A percentile compares a stretch with the other conserved stretches of the same genome.
phyloP scores from a whole-genome alignment of 2,888 invertebrate genomes.

The Nezara viridula region DNA sequence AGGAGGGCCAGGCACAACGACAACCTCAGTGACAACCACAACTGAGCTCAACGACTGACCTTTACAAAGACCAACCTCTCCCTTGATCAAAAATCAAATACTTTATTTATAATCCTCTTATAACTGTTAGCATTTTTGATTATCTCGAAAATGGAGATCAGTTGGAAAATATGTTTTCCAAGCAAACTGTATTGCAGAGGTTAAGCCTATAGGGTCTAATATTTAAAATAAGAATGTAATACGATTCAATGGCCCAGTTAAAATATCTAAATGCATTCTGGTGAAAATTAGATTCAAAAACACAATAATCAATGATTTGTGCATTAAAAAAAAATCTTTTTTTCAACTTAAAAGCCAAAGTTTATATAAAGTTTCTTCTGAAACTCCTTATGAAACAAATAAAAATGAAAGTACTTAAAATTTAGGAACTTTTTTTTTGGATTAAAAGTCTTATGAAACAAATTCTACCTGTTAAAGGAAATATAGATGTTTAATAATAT shows the following conservation, averaged over 20 bases:
- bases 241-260: background rate
- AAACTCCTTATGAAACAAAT: background rate
- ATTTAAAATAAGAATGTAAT: constrained; percentile 6
- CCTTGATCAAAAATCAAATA: constrained; percentile 47
- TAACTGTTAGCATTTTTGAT: background rate
- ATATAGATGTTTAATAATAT: background rate
- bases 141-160: background rate
- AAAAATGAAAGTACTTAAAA: background rate
- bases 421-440: background rate
- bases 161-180: background rate
- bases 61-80: background rate
- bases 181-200: background rate
- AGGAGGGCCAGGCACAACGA: constrained; percentile 47
- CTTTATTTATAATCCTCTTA: constrained; percentile 15
- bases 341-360: background rate
- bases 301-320: background rate
- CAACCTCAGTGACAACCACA: background rate
- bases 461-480: background rate
- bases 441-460: background rate
- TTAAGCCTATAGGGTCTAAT: background rate
- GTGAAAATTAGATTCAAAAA: background rate
- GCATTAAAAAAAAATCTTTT: background rate
- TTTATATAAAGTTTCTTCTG: background rate
- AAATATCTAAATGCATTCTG: background rate
- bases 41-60: background rate